Evolutionary conservation across 2,888 invertebrate genomes (phyloP).

Genomic region (Lottia gigantea): DNA sequence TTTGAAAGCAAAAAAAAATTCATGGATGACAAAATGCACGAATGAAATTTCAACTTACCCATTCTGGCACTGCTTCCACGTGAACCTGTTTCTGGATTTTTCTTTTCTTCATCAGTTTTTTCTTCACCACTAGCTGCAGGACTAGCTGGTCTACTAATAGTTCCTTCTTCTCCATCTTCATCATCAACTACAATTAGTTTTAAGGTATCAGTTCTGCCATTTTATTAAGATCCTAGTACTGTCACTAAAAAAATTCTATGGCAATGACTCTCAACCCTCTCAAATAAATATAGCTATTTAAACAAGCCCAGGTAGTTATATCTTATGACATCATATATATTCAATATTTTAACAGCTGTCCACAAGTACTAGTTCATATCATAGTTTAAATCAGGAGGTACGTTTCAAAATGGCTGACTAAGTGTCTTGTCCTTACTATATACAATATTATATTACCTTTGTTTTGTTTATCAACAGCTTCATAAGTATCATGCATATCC

Average conservation of each 20-base stretch:
- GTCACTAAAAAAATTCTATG: too few relatives aligned
- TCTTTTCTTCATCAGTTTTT: constrained; percentile 20
- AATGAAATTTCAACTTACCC: not conserved
- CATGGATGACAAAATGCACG: too few relatives aligned
- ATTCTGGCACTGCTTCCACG: constrained; percentile 19
- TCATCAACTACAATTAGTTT: constrained; percentile 37
- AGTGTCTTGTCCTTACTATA: too few relatives aligned
- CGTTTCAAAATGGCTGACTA: too few relatives aligned
- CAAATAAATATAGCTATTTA: not conserved
- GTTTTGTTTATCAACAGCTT: constrained; percentile 46
- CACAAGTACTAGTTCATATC: not conserved
- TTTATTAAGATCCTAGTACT: not conserved
- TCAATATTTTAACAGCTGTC: not conserved
- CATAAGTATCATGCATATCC: constrained; percentile 68
- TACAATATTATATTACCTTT: constrained; percentile 36
- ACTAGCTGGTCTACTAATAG: constrained; percentile 55
- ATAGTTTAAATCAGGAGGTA: not conserved
- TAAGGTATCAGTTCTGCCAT: not conserved
- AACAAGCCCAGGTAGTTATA: not conserved
- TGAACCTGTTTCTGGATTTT: not conserved
- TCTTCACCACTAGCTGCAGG: constrained; percentile 38
- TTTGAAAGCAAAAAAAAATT: too few relatives aligned
- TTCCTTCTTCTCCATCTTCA: constrained; percentile 52
- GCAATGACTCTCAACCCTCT: too few relatives aligned
- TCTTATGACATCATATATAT: not conserved